These are phyloP conservation scores for Halictus rubicundus DNA, from an alignment of 1,140 invertebrate genomes.

Conservation along the genomic window DNA sequence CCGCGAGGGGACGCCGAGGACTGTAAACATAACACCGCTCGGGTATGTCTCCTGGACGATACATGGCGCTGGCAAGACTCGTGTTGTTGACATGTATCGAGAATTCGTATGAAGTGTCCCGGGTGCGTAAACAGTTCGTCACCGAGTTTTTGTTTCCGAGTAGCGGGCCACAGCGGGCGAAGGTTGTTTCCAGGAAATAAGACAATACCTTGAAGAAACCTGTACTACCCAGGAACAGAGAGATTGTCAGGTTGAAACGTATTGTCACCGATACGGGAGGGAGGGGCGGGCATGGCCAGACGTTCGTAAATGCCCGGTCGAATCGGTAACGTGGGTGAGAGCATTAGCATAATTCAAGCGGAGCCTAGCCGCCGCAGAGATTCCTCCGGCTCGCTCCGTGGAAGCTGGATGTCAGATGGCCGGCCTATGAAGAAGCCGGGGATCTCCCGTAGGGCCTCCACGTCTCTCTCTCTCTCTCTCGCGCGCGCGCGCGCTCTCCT, in stretches of 20 bases:
- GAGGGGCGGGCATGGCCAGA: not conserved
- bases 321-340: constrained; percentile 55
- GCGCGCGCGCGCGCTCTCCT: too few relatives aligned
- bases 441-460: constrained; percentile 46
- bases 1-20: too few relatives aligned
- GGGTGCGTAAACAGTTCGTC: too few relatives aligned
- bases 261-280: not conserved
- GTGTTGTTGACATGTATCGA: too few relatives aligned
- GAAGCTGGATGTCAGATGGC: constrained; percentile 59
- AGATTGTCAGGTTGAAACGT: constrained; percentile 7
- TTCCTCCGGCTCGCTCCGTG: constrained; percentile 43
- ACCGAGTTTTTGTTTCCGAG: too few relatives aligned
- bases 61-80: too few relatives aligned
- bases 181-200: too few relatives aligned
- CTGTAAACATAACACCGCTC: too few relatives aligned
- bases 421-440: constrained; percentile 52
- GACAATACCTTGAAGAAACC: not conserved
- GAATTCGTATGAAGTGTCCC: too few relatives aligned
- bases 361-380: constrained; percentile 51
- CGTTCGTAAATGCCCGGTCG: constrained; percentile 33
- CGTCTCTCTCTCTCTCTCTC: too few relatives aligned
- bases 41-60: too few relatives aligned
- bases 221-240: not conserved
- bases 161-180: too few relatives aligned
- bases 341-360: constrained; percentile 71